A percentile compares a stretch with the other conserved stretches of the same genome.
These are phyloP conservation scores for Biston stratarius DNA, from an alignment of 2,888 invertebrate species.

Conservation along the genomic window DNA sequence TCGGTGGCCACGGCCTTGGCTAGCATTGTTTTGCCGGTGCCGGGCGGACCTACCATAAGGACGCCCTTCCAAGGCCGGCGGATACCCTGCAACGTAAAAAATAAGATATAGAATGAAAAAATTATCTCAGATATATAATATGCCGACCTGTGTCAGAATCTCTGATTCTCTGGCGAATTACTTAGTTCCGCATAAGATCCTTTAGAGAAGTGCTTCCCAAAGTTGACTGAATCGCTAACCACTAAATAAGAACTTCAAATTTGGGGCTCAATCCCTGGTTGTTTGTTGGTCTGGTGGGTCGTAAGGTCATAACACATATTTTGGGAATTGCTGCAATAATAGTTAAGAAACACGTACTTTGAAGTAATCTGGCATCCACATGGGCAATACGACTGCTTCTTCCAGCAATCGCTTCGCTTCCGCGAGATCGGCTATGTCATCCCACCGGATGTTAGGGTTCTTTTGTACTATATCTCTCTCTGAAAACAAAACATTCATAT, in stretches of 20 bases:
- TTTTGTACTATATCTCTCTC: slow-evolving; percentile 99
- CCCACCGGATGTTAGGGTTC: slow-evolving; percentile 98
- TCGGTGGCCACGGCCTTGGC: slow-evolving; percentile 99
- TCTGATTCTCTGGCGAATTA: no score
- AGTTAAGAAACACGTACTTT: slow-evolving; percentile 86
- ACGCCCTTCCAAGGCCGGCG: slow-evolving; percentile 98
- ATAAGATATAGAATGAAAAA: no score
- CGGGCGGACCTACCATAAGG: slow-evolving; percentile 97
- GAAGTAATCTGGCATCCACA: slow-evolving; percentile 99
- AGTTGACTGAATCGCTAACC: no score
- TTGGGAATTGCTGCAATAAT: no score
- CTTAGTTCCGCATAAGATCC: no score
- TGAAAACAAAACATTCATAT: slow-evolving; percentile 57
- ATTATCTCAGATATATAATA: no score
- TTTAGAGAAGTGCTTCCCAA: no score
- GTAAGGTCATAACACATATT: no score
- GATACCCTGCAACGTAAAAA: slow-evolving; percentile 89
- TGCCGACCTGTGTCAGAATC: no score
- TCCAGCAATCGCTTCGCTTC: slow-evolving; percentile 96
- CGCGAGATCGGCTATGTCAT: slow-evolving; percentile 95
- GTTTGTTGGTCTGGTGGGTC: no score
- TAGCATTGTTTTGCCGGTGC: slow-evolving; percentile 98
- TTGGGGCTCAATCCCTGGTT: no score
- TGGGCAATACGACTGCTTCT: slow-evolving; percentile 98
- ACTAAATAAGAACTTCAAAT: no score